These are phyloP conservation scores for Euwallacea similis DNA, from an alignment of 1,140 invertebrate species.

Conservation along the genomic window DNA sequence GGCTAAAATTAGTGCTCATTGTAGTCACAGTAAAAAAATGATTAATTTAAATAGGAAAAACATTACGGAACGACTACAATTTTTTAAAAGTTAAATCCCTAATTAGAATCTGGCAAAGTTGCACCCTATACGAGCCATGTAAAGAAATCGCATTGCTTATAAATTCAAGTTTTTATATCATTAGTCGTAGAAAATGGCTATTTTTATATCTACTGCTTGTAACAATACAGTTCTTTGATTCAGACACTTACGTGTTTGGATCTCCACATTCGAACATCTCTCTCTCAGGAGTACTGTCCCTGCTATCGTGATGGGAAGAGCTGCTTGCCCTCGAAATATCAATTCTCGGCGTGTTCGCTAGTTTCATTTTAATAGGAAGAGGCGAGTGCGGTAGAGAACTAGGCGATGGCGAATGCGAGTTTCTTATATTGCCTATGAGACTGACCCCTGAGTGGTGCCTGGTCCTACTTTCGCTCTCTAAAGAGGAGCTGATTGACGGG, in stretches of 20 bases:
- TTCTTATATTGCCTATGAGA: slow-evolving; percentile 42
- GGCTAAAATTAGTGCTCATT: too few species aligned
- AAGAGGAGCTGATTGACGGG: slow-evolving; percentile 51
- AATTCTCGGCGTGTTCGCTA: slow-evolving; percentile 77
- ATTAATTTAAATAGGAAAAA: too few species aligned
- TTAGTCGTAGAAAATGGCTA: too few species aligned
- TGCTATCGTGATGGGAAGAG: slow-evolving; percentile 81
- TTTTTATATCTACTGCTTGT: too few species aligned
- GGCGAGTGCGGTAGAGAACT: slow-evolving; percentile 48
- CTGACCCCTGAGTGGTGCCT: slow-evolving; percentile 47
- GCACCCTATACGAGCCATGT: too few species aligned
- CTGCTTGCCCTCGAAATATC: slow-evolving; percentile 85
- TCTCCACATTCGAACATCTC: slow-evolving; percentile 60
- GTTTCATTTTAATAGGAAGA: slow-evolving; percentile 57
- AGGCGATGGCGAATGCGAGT: slow-evolving; percentile 14
- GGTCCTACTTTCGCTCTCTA: slow-evolving; percentile 15
- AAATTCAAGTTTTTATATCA: too few species aligned
- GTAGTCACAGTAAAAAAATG: too few species aligned
- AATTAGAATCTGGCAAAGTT: too few species aligned
- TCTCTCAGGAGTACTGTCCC: slow-evolving; percentile 77
- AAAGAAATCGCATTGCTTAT: too few species aligned
- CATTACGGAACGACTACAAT: too few species aligned
- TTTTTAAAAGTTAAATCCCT: too few species aligned
- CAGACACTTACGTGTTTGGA: slow-evolving; percentile 23
- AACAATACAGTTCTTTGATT: background rate